These are phyloP conservation scores for Burhinus oedicnemus DNA, from an alignment of 2,113 vertebrate species.

Conservation along the genomic window DNA sequence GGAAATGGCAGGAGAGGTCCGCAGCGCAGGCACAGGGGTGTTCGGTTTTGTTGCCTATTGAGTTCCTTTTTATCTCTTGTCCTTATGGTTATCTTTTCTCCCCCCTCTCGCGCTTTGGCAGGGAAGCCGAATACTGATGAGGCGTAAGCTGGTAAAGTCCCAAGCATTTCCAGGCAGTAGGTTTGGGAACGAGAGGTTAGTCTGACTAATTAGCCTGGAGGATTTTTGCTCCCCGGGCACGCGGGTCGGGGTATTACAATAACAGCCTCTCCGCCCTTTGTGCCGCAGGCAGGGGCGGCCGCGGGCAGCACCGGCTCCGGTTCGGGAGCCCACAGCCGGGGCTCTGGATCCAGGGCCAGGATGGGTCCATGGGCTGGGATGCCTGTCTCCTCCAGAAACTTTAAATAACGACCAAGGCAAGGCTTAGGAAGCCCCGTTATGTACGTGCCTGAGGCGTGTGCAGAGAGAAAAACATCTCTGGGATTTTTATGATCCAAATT, in stretches of 20 bases:
- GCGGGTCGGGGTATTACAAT: background rate
- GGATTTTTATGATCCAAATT: too few species aligned
- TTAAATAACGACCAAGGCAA: rapidly evolving
- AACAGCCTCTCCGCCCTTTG: background rate
- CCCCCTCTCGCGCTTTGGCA: background rate
- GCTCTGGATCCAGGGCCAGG: background rate
- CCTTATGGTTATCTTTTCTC: background rate
- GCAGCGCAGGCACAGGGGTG: background rate
- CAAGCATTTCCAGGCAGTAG: background rate
- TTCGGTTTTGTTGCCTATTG: background rate
- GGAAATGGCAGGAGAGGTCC: background rate
- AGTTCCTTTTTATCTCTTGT: background rate
- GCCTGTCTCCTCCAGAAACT: background rate
- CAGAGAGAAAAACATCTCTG: background rate
- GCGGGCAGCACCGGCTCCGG: background rate
- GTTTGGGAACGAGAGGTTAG: background rate
- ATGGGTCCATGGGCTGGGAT: background rate
- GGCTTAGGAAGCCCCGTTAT: rapidly evolving
- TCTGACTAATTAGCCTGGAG: slow-evolving; percentile 10
- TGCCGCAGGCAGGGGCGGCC: slow-evolving; percentile 24
- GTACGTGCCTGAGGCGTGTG: rapidly evolving
- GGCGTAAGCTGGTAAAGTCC: background rate
- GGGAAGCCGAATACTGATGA: slow-evolving; percentile 17
- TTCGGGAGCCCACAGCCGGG: rapidly evolving
- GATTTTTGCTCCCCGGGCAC: background rate